These are phyloP conservation scores for Dromaius novaehollandiae DNA, from an alignment of 2,113 vertebrate genomes.

Conservation along the genomic window DNA sequence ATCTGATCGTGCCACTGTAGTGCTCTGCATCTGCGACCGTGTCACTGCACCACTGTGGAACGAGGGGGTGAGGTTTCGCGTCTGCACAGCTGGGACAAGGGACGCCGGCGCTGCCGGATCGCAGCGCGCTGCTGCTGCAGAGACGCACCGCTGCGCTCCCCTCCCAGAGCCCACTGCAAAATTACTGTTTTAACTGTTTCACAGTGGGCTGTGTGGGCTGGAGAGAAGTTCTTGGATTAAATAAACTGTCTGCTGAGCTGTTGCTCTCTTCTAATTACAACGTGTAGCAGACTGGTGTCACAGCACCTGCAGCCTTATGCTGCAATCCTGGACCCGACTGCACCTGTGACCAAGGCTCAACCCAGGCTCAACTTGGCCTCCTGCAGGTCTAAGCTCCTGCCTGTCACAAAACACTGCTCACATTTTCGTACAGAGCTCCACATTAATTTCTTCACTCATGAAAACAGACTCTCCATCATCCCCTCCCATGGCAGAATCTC, in stretches of 20 bases:
- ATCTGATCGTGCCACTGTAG: not conserved
- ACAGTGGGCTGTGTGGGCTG: slow-evolving; percentile 10
- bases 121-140: not conserved
- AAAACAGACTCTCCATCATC: not conserved
- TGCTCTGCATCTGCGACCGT: not conserved
- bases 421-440: not conserved
- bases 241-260: slow-evolving; percentile 11
- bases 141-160: not conserved
- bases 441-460: not conserved
- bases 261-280: not conserved
- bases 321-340: not conserved
- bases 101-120: not conserved
- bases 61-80: not conserved
- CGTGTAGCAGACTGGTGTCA: not conserved
- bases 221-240: slow-evolving; percentile 36
- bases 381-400: not conserved
- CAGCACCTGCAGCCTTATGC: not conserved
- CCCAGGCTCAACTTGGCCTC: not conserved
- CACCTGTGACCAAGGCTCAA: not conserved
- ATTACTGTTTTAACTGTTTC: slow-evolving; percentile 41
- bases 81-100: not conserved
- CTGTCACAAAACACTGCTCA: not conserved
- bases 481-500: not conserved
- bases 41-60: not conserved
- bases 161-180: not conserved